phyloP scores from a whole-genome alignment of 2,797 vertebrate species.

The Coilia nasus region DNA sequence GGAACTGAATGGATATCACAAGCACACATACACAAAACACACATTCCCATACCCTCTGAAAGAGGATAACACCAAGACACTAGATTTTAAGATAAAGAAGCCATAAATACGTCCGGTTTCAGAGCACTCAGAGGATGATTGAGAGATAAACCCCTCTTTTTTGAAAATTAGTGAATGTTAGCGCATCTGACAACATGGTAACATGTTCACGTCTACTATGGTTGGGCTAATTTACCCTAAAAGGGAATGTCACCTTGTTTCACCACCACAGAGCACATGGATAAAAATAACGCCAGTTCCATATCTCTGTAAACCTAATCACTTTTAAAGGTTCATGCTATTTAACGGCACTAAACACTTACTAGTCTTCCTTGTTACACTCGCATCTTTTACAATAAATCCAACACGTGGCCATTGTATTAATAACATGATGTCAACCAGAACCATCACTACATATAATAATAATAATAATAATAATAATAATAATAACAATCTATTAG shows the following conservation, averaged over 20 bases:
- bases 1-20: background rate
- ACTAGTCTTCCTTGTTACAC: background rate
- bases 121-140: background rate
- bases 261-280: background rate
- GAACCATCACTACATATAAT: background rate
- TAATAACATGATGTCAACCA: background rate
- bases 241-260: background rate
- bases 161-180: background rate
- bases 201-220: background rate
- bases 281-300: background rate
- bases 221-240: background rate
- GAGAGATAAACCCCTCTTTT: background rate
- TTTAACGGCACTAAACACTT: background rate
- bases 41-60: background rate
- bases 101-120: background rate
- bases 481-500: background rate
- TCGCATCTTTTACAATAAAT: background rate
- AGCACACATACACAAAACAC: background rate
- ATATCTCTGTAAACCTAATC: background rate
- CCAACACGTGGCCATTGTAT: background rate
- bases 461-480: background rate
- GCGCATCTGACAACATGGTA: background rate
- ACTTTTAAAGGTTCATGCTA: slow-evolving; percentile 13
- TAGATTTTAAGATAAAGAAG: background rate
- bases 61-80: background rate